phyloP scores from a whole-genome alignment of 2,888 invertebrate species.

The Mesoligia furuncula region DNA sequence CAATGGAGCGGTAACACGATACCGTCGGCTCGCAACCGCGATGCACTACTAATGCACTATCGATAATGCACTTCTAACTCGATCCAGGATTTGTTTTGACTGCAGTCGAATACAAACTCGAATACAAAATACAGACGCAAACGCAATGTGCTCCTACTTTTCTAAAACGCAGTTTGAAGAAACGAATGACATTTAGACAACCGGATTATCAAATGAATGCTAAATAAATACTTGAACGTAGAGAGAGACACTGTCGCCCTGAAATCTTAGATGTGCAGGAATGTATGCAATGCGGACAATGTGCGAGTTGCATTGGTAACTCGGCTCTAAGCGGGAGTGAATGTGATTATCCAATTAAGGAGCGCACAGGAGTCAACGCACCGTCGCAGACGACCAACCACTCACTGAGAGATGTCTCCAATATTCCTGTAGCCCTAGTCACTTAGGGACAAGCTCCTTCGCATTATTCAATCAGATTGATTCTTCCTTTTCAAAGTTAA shows the following conservation, averaged over 20 bases:
- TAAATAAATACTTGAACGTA: conserved; percentile 10
- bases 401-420: conserved; percentile 50
- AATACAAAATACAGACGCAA: neutral
- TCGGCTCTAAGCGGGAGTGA: conserved; percentile 58
- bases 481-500: conserved; percentile 55
- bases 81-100: conserved; percentile 11
- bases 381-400: conserved; percentile 54
- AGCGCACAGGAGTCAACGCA: conserved; percentile 66
- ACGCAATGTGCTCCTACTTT: neutral
- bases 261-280: conserved; percentile 54
- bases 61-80: conserved; percentile 31
- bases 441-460: conserved; percentile 48
- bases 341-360: conserved; percentile 77
- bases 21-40: conserved; percentile 44
- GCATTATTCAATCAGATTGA: conserved; percentile 53
- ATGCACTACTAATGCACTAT: conserved; percentile 36
- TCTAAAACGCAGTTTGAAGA: neutral
- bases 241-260: neutral
- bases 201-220: neutral
- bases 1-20: conserved; percentile 62
- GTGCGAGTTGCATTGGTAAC: conserved; percentile 61
- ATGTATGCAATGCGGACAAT: conserved; percentile 46
- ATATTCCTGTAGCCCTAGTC: conserved; percentile 36
- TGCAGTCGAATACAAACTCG: neutral
- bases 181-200: neutral